phyloP scores from a whole-genome alignment of 2,797 vertebrate genomes.

The Arctocebus calabarensis region DNA sequence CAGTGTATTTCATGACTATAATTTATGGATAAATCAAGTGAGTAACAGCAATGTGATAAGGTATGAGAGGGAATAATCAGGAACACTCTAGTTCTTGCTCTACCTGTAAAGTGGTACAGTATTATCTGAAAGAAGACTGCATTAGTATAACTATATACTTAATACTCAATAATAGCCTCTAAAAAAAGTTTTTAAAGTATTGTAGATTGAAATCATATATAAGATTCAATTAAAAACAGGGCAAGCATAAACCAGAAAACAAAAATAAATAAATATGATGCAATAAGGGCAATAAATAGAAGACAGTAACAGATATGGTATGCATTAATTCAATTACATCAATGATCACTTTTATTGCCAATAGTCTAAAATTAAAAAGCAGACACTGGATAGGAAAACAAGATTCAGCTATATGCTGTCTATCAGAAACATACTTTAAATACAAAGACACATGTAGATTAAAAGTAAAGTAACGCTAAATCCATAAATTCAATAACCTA shows the following conservation, averaged over 20 bases:
- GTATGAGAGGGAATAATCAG: neutral
- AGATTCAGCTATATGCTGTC: neutral
- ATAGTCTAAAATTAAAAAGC: slow-evolving; percentile 43
- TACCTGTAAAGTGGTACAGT: neutral
- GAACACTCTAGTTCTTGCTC: neutral
- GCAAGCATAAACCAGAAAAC: neutral
- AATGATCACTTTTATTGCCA: slow-evolving; percentile 3
- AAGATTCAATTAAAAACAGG: slow-evolving; percentile 38
- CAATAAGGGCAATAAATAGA: neutral
- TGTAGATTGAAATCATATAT: slow-evolving; percentile 5
- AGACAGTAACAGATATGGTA: neutral
- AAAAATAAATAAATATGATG: neutral
- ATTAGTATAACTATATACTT: neutral
- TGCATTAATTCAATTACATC: neutral
- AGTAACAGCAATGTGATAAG: neutral
- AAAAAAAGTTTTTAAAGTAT: neutral
- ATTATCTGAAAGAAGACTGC: neutral
- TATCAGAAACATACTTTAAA: slow-evolving; percentile 29
- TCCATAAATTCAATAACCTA: neutral
- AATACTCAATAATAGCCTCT: neutral
- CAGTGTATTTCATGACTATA: neutral
- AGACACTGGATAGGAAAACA: neutral
- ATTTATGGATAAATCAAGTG: neutral
- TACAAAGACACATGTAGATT: neutral
- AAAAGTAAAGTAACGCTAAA: slow-evolving; percentile 18